phyloP scores from a whole-genome alignment of 2,888 invertebrate species.

The Pyrocoelia pectoralis region DNA sequence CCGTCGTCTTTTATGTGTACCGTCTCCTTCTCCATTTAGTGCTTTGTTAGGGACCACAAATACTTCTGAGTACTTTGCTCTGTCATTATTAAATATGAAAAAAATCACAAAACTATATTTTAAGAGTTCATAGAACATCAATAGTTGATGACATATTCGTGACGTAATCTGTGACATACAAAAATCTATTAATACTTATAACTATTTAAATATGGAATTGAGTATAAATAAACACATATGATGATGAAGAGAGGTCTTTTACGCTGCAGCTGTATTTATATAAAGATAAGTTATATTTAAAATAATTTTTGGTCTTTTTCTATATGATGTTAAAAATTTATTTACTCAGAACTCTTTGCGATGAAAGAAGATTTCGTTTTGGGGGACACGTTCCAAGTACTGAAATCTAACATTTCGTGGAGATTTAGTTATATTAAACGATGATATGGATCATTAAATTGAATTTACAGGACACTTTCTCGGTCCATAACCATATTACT shows the following conservation, averaged over 20 bases:
- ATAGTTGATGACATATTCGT: slow-evolving; percentile 1
- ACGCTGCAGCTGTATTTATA: slow-evolving; percentile 5
- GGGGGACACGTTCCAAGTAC: too few species aligned
- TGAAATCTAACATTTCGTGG: too few species aligned
- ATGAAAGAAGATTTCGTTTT: too few species aligned
- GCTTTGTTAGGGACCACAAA: slow-evolving; percentile 32
- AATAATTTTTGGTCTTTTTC: neutral
- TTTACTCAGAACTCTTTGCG: too few species aligned
- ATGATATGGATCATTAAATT: too few species aligned
- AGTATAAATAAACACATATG: neutral
- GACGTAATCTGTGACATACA: neutral
- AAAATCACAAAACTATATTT: slow-evolving; percentile 19
- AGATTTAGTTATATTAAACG: too few species aligned
- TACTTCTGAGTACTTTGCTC: slow-evolving; percentile 29
- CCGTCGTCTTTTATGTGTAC: slow-evolving; percentile 36
- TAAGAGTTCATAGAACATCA: slow-evolving; percentile 9
- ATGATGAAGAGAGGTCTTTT: neutral
- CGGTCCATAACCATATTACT: too few species aligned
- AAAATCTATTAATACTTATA: neutral
- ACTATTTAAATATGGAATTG: neutral
- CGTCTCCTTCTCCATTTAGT: slow-evolving; percentile 20
- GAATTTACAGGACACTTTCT: too few species aligned
- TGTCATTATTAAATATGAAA: slow-evolving; percentile 14
- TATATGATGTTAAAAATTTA: neutral
- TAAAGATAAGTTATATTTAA: neutral